These are phyloP conservation scores for Symphodus melops DNA, from an alignment of 2,113 vertebrate genomes.

Conservation along the genomic window DNA sequence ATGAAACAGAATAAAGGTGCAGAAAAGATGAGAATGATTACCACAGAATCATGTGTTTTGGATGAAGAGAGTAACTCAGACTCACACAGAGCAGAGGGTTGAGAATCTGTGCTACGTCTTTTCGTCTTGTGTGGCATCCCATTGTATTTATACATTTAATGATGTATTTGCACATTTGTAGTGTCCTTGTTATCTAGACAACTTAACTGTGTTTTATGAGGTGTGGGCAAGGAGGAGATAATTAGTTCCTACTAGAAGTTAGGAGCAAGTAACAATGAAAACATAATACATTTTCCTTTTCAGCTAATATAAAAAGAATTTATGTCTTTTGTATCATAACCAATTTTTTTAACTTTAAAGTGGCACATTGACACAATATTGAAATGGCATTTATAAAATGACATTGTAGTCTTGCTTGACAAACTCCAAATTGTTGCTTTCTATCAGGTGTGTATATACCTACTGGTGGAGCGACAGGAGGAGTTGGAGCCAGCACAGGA, in stretches of 20 bases:
- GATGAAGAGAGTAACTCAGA: constrained; percentile 47
- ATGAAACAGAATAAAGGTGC: constrained; percentile 61
- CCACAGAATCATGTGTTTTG: constrained; percentile 57
- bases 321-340: no score
- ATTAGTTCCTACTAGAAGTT: no score
- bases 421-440: constrained; percentile 16
- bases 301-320: no score
- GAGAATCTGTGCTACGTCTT: neutral
- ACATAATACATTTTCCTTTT: neutral
- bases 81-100: neutral
- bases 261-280: neutral
- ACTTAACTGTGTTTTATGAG: constrained; percentile 29
- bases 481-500: constrained; percentile 56
- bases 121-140: constrained; percentile 31
- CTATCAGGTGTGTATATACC: constrained; percentile 80
- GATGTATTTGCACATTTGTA: neutral
- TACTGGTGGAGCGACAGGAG: no score
- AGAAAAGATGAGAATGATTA: constrained; percentile 69
- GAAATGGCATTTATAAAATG: no score
- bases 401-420: no score
- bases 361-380: no score
- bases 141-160: neutral
- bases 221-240: constrained; percentile 16
- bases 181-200: constrained; percentile 25
- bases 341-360: no score